Evolutionary conservation across 2,113 vertebrate species (phyloP), one percentile per base, ranked within the genome.

Genomic region (Casuarius casuarius): DNA sequence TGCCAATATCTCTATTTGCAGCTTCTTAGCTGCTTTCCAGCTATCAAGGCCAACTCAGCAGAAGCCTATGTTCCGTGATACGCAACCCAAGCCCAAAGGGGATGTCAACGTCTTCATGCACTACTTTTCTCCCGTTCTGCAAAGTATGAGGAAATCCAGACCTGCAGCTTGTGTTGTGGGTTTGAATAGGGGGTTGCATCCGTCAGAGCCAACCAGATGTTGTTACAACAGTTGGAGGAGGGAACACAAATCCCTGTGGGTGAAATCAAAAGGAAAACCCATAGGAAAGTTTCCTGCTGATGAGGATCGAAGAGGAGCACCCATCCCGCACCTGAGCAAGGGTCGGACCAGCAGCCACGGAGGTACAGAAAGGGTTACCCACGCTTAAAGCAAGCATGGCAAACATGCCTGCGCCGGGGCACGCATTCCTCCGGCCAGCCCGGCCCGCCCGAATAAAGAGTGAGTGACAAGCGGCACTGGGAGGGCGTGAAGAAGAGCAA

Each of bases 151-250:
- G 58, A 51, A 63, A 79, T 20, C 44, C 62, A 44, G 26, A 46
- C 0, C 6, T 44, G 61, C 0, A 65, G 51, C 46, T 75, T 3
- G 2, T 0, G 1, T 7, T 22, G 0, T n/a, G 46, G 59, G 42
- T 28, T n/a, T 22, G 31, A 33, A 16, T 1, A 46, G 35, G 49
- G 20, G 10, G 18, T 0, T 54, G 46, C 7, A 42, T 46, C 8
- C 15, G 21, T 20, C 44, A 29, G 33, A 67, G 72, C 67, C 54
- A 18, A 31, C 42, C 10, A 33, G 54, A 59, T 35, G 61, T 58
- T 2, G 15, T 59, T 52, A 21, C 42, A 42, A 42, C 52, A 16
- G 52, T 9, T 54, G 52, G 52, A 21, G 11, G 52, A 25, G 52
- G 52, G 58, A 1, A 33, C 17, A n/a, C 48, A 72, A 51, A 28